phyloP scores from a whole-genome alignment of 2,797 vertebrate species.

The Aphelocoma californica region DNA sequence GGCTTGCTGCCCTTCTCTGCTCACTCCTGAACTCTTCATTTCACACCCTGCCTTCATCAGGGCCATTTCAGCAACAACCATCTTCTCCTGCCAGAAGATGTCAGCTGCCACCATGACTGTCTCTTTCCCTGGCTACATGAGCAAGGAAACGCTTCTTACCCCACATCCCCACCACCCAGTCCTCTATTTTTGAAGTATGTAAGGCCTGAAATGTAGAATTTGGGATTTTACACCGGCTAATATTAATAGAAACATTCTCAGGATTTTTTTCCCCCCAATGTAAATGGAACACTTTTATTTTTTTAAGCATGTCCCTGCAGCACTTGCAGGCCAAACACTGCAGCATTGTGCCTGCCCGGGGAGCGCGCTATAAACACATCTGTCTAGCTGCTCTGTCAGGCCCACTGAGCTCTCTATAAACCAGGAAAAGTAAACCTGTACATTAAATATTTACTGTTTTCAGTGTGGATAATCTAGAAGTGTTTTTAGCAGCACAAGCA shows the following conservation, averaged over 20 bases:
- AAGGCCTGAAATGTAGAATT: conserved; percentile 24
- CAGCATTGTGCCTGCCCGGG: conserved; percentile 33
- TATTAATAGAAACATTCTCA: conserved; percentile 69
- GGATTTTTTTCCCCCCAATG: conserved; percentile 21
- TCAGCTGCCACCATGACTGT: not conserved
- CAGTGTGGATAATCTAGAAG: not conserved
- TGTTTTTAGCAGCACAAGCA: conserved; percentile 5
- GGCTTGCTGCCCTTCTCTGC: not conserved
- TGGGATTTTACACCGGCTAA: conserved; percentile 44
- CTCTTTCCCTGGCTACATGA: not conserved
- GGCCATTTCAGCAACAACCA: not conserved
- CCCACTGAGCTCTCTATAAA: conserved; percentile 44
- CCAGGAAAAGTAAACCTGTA: conserved; percentile 54
- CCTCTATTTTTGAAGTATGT: conserved; percentile 27
- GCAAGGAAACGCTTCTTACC: not conserved
- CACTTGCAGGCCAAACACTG: conserved; percentile 48
- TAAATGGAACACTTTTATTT: conserved; percentile 62
- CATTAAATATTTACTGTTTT: conserved; percentile 57
- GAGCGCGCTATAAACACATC: conserved; percentile 57
- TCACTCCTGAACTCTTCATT: not conserved
- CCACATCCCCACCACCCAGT: not conserved
- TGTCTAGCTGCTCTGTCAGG: conserved; percentile 52
- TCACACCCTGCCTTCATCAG: not conserved
- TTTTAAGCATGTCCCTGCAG: conserved; percentile 39
- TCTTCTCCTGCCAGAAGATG: not conserved